Base-by-base conservation (phyloP, 2,797 vertebrate species). In the Melanotaenia boesemani region DNA sequence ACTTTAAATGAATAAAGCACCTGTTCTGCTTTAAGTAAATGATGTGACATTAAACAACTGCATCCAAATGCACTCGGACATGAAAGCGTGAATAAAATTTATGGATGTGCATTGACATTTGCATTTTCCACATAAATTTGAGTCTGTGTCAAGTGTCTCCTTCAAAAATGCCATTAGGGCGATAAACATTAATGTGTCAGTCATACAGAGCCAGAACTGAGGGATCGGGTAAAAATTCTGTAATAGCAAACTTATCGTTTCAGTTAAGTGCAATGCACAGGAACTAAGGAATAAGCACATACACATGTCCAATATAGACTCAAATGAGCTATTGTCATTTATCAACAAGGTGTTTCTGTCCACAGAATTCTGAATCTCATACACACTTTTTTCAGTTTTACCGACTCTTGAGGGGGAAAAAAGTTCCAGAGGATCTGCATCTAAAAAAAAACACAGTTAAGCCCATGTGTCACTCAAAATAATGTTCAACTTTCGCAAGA, bases 171-270 rank as follows among this genome's bases (percentile, higher is more conserved):
- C 70, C 68, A 78, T 77, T 57, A 36, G 76, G 67, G 71, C 72
- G 74, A 76, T 28, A 18, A 56, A 30, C 24, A 55, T 26, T 28
- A 18, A 28, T 7, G 28, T 30, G 13, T 16, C 26, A 56, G 26
- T 56, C 22, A 63, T 56, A 77, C 57, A 61, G 22, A 76, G 72
- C 59, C 67, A 52, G 61, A 57, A 76, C 63, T 82, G 61, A 48
- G 73, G 63, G 69, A 74, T 76, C 65, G n/a, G 32, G 62, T 62
- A 56, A 64, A 79, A 58, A 34, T 65, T 32, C 63, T 66, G 68
- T 77, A 79, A 54, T 68, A 80, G 76, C 78, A 83, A 86, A 62
- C 57, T 79, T 83, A 70, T 70, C 32, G 63, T 74, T 65, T 78
- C 72, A 1, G 13, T 54, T 64, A 81, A 74, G 63, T 13, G 52